Percentiles rank a stretch among this genome's conserved stretches.
These are phyloP conservation scores for Stenoptilia bipunctidactyla DNA, from an alignment of 2,888 invertebrate genomes.

Conservation along the genomic window DNA sequence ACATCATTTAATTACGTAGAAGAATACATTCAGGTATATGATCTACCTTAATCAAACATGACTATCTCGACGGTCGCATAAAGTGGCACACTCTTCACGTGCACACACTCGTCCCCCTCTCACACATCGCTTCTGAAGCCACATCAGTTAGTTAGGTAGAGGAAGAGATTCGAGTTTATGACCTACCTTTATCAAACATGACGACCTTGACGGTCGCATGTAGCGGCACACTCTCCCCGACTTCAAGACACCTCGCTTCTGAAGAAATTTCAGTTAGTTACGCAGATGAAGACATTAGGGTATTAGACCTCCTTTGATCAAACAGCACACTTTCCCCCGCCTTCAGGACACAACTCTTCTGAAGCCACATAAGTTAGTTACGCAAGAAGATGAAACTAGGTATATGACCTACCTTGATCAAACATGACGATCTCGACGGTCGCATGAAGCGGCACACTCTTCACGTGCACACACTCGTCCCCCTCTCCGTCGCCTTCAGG, in stretches of 20 bases:
- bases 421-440: constrained; percentile 81
- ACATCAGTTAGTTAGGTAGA: constrained; percentile 79
- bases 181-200: constrained; percentile 81
- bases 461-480: constrained; percentile 80
- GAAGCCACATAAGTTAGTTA: too few species aligned
- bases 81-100: constrained; percentile 76
- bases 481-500: constrained; percentile 37
- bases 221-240: constrained; percentile 74
- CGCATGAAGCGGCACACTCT: constrained; percentile 75
- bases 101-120: constrained; percentile 75
- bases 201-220: constrained; percentile 80
- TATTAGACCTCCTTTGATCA: too few species aligned
- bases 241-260: too few species aligned
- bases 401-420: constrained; percentile 82
- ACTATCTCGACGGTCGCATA: constrained; percentile 80
- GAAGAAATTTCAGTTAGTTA: too few species aligned
- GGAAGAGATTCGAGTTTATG: constrained; percentile 85
- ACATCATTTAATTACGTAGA: too few species aligned
- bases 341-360: too few species aligned
- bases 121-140: constrained; percentile 63
- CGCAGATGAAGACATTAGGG: too few species aligned
- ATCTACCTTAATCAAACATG: constrained; percentile 84
- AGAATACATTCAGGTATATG: too few species aligned
- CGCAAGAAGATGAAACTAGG: too few species aligned
- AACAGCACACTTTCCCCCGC: too few species aligned